Evolutionary conservation across 2,888 invertebrate genomes (phyloP).

Genomic region (Drosophila ustulata): DNA sequence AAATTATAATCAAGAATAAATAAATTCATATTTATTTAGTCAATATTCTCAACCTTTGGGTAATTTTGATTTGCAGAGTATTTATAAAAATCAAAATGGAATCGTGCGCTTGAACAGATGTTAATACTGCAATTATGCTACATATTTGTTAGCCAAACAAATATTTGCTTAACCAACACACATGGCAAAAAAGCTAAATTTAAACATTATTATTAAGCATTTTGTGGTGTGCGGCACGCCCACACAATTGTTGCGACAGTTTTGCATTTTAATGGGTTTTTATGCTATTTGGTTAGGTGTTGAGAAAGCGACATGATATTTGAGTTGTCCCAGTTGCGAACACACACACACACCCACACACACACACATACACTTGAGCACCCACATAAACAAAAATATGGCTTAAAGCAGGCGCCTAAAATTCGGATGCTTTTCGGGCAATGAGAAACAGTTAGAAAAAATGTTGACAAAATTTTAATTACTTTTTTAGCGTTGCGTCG

Average conservation of each 20-base stretch:
- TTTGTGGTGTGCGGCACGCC: conserved; percentile 32
- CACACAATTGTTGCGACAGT: conserved; percentile 32
- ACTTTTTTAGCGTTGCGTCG: conserved; percentile 60
- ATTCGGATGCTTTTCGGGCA: conserved; percentile 17
- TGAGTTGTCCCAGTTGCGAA: conserved; percentile 23
- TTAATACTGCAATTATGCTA: conserved; percentile 44
- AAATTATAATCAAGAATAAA: no score
- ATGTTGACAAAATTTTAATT: conserved; percentile 77
- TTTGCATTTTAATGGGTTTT: conserved; percentile 50
- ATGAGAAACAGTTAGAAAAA: conserved; percentile 32
- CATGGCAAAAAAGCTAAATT: conserved; percentile 12
- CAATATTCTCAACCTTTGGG: not conserved
- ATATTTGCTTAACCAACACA: conserved; percentile 33
- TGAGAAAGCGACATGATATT: conserved; percentile 33
- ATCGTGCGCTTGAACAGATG: conserved; percentile 31
- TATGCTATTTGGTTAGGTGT: conserved; percentile 55
- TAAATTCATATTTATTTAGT: no score
- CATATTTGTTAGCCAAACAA: conserved; percentile 40
- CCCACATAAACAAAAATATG: conserved; percentile 3
- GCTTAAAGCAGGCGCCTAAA: conserved; percentile 37
- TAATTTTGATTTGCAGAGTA: not conserved
- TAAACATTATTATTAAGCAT: conserved; percentile 57
- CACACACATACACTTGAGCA: conserved; percentile 2
- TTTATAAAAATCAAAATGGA: conserved; percentile 27
- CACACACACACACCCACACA: conserved; percentile 1